These are phyloP conservation scores for Heliconius melpomene DNA, from an alignment of 1,140 invertebrate species.

Conservation along the genomic window DNA sequence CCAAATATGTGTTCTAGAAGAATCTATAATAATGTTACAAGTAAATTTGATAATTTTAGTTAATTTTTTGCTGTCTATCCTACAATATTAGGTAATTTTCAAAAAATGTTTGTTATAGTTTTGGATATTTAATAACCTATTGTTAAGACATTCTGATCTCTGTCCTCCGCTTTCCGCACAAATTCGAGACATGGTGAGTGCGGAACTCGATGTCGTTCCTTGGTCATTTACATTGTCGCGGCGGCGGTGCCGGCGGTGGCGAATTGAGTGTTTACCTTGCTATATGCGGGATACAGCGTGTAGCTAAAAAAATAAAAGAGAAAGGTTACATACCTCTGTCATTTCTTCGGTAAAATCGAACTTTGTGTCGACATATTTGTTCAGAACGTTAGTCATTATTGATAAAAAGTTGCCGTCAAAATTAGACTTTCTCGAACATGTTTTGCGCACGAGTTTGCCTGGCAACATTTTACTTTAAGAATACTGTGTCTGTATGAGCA, in stretches of 20 bases:
- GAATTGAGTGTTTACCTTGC: background rate
- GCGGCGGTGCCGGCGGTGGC: no score
- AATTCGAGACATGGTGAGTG: no score
- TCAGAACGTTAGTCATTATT: constrained; percentile 53
- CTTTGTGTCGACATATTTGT: constrained; percentile 45
- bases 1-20: constrained; percentile 51
- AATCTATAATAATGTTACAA: constrained; percentile 38
- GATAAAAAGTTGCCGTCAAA: constrained; percentile 46
- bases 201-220: no score
- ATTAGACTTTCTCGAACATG: constrained; percentile 39
- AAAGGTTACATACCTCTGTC: constrained; percentile 44
- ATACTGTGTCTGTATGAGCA: background rate
- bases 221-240: no score
- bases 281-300: background rate
- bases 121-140: no score
- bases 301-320: background rate
- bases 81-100: no score
- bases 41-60: no score
- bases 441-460: constrained; percentile 29
- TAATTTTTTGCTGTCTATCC: no score
- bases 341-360: constrained; percentile 56
- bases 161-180: no score
- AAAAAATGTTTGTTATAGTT: no score
- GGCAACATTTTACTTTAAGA: background rate
- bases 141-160: no score